A percentile compares a stretch with the other conserved stretches of the same genome.
Conservation (phyloP, 1,140 invertebrate genomes). For the Euborellia annulipes region DNA sequence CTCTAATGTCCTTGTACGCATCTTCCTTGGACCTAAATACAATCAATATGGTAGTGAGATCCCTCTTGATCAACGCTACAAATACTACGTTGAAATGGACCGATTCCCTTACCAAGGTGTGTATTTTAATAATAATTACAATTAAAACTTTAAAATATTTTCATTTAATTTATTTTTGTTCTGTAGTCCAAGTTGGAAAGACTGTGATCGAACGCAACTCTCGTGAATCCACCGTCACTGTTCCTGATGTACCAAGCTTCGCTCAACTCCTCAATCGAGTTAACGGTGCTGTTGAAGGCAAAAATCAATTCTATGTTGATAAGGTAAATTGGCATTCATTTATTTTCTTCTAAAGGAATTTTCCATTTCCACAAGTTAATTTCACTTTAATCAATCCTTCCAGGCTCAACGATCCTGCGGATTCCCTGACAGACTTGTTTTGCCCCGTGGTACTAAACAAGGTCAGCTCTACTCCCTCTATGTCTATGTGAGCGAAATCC, state of each 20-base stretch:
- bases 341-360: no score
- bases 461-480: constrained; percentile 45
- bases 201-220: constrained; percentile 28
- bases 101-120: constrained; percentile 25
- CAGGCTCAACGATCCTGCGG: constrained; percentile 26
- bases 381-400: not conserved
- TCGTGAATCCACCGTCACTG: constrained; percentile 24
- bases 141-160: not conserved
- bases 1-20: constrained; percentile 35
- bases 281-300: constrained; percentile 19
- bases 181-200: constrained; percentile 25
- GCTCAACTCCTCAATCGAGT: constrained; percentile 22
- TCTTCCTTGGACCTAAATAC: constrained; percentile 54
- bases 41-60: constrained; percentile 34
- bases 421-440: constrained; percentile 42
- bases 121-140: not conserved
- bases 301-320: constrained; percentile 15
- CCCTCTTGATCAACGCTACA: constrained; percentile 30
- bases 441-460: constrained; percentile 46
- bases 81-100: constrained; percentile 47
- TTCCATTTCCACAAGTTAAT: no score
- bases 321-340: no score
- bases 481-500: no score
- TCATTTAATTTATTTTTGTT: not conserved
- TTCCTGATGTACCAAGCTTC: constrained; percentile 21